Evolutionary conservation across 2,113 vertebrate species (phyloP).

Genomic region (Strigops habroptila): DNA sequence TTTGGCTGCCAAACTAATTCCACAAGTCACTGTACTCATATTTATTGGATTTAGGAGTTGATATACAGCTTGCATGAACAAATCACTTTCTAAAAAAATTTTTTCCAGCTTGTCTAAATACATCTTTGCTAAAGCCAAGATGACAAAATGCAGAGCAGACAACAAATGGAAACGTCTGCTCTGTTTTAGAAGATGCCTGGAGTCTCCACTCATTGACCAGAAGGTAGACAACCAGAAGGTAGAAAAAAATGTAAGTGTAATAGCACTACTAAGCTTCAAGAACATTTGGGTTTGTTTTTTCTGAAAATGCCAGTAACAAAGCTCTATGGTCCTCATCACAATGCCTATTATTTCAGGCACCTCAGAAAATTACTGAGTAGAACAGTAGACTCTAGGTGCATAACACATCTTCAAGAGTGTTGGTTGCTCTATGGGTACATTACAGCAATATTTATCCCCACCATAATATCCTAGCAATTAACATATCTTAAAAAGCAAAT

Average conservation of each 20-base stretch:
- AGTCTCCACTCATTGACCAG: background rate
- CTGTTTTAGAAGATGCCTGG: background rate
- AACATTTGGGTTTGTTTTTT: background rate
- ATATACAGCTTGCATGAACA: background rate
- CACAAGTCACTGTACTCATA: background rate
- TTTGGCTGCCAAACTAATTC: background rate
- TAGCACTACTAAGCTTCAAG: background rate
- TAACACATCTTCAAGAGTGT: background rate
- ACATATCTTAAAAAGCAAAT: background rate
- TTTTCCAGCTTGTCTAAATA: background rate
- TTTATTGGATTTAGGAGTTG: background rate
- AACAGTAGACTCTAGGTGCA: background rate
- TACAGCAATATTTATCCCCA: background rate
- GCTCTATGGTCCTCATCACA: accelerated
- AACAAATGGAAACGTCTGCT: background rate
- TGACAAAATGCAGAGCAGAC: background rate
- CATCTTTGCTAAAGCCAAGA: background rate
- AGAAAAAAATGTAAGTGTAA: background rate
- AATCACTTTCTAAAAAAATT: background rate
- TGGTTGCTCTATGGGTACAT: background rate
- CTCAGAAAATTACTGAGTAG: background rate
- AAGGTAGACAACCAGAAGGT: background rate
- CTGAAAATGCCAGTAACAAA: background rate
- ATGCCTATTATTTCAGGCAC: background rate
- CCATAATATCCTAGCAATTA: background rate